phyloP scores from a whole-genome alignment of 2,113 vertebrate genomes.

The Canis aureus region DNA sequence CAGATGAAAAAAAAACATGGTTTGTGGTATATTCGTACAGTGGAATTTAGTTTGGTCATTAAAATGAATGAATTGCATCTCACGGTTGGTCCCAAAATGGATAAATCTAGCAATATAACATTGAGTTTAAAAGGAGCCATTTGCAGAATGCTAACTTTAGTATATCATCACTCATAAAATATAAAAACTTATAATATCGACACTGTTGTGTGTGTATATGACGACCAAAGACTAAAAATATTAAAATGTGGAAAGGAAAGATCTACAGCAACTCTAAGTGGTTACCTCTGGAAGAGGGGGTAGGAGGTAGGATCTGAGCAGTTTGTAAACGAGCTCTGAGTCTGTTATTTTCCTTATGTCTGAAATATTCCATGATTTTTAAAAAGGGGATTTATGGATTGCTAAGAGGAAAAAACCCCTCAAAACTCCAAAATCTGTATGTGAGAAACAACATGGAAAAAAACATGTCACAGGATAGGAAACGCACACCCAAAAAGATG shows the following conservation, averaged over 20 bases:
- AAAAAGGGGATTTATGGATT: background rate
- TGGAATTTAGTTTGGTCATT: constrained; percentile 51
- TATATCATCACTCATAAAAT: background rate
- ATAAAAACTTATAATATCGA: background rate
- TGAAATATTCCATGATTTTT: background rate
- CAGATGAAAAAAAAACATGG: constrained; percentile 49
- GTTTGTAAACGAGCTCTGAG: background rate
- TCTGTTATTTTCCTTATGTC: background rate
- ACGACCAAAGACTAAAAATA: constrained; percentile 12
- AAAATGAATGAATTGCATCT: background rate
- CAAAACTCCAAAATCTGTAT: constrained; percentile 16
- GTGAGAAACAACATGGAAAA: constrained; percentile 7
- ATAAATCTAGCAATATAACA: background rate
- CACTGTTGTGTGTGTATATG: background rate
- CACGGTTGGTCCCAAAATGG: constrained; percentile 11
- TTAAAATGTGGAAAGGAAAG: background rate
- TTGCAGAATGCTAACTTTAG: constrained; percentile 8
- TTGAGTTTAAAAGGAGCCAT: constrained; percentile 32
- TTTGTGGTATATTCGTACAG: background rate
- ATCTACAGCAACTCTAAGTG: background rate
- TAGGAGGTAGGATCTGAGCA: background rate
- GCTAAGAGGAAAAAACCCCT: background rate
- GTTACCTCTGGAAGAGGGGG: background rate
- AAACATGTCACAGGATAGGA: constrained; percentile 10
- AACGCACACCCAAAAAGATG: background rate